A percentile compares a stretch with the other conserved stretches of the same genome.
These are phyloP conservation scores for Haemorhous mexicanus DNA, from an alignment of 2,113 vertebrate species.

Conservation along the genomic window DNA sequence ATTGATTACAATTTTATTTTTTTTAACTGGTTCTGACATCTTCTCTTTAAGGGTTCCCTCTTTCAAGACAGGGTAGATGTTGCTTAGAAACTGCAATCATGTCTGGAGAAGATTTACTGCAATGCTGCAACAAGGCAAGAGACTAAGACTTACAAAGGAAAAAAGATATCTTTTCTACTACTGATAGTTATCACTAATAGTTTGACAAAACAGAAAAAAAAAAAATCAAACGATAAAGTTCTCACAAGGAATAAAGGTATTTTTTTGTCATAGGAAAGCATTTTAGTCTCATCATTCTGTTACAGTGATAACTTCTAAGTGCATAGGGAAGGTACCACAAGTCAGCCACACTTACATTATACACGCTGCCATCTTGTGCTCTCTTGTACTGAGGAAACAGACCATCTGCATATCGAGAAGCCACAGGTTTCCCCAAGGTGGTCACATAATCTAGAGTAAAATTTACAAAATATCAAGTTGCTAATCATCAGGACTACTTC, in stretches of 20 bases:
- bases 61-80: constrained; percentile 3
- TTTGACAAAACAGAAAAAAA: not conserved
- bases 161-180: not conserved
- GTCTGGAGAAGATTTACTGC: constrained; percentile 15
- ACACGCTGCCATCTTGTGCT: constrained; percentile 65
- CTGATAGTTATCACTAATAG: not conserved
- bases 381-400: constrained; percentile 71
- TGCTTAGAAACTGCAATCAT: constrained; percentile 43
- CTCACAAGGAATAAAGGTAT: not conserved
- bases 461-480: constrained; percentile 5
- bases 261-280: not conserved
- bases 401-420: constrained; percentile 77
- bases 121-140: constrained; percentile 4
- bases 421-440: constrained; percentile 74
- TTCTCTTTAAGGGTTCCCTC: not conserved
- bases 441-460: constrained; percentile 74
- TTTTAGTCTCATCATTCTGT: not conserved
- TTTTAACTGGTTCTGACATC: not conserved
- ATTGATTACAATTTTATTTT: not conserved
- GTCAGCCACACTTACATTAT: constrained; percentile 74
- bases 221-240: not conserved
- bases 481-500: not conserved
- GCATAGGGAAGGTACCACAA: not conserved
- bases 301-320: not conserved
- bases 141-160: not conserved